Conservation (phyloP, 2,797 vertebrate genomes). For the Cheirogaleus major region DNA sequence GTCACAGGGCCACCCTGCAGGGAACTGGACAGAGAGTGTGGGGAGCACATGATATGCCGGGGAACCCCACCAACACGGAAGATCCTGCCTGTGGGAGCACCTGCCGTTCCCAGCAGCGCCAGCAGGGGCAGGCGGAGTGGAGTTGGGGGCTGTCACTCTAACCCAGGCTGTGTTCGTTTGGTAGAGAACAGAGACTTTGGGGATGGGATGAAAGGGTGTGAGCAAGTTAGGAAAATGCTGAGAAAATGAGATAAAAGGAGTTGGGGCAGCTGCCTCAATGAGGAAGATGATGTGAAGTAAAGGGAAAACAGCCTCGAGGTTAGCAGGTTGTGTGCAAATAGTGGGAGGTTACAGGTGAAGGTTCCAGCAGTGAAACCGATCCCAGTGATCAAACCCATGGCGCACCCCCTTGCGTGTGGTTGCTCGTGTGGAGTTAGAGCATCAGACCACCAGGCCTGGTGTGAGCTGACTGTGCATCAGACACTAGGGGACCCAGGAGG, state of each 20-base stretch:
- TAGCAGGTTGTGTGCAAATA: fast-evolving
- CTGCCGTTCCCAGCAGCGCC: too few species aligned
- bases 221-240: not conserved
- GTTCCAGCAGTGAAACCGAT: fast-evolving
- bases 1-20: not conserved
- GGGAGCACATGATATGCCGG: not conserved
- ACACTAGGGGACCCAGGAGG: not conserved
- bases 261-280: not conserved
- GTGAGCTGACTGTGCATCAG: not conserved
- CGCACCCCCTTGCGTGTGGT: fast-evolving
- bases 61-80: not conserved
- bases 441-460: not conserved
- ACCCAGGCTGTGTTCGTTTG: fast-evolving
- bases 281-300: fast-evolving
- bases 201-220: fast-evolving
- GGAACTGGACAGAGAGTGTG: fast-evolving
- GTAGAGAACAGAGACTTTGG: fast-evolving
- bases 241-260: not conserved
- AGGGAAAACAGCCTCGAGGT: fast-evolving
- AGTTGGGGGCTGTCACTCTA: too few species aligned
- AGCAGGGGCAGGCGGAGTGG: fast-evolving
- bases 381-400: not conserved
- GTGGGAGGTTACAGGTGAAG: fast-evolving
- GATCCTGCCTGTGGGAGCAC: fast-evolving
- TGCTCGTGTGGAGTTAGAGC: not conserved